Base-by-base conservation (phyloP, 2,888 invertebrate genomes). In the Axea sp. region DNA sequence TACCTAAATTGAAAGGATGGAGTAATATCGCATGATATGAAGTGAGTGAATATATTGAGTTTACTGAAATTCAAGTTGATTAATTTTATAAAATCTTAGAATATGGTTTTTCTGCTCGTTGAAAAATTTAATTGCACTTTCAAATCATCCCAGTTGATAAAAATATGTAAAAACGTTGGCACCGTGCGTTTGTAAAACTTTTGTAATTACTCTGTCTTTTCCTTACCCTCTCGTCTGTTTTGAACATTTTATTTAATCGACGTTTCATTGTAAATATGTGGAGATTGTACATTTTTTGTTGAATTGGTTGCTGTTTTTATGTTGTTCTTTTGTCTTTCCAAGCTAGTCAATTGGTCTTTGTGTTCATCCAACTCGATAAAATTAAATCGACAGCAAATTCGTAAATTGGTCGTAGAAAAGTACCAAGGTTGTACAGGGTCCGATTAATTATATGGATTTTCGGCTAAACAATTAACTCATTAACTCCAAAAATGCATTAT, bases 221-320 rank as follows among this genome's bases (percentile, higher is more conserved):
- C 19, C 19, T 30, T 15, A 3, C 9, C 14, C 17, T 7, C 6
- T 26, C 3, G 7, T 35, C 12, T 35, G 6, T 1, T 28, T 37
- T 53, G 5, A 15, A 37, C 14, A 28, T 39, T 26, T 9, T 17
- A 53, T 53, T 53, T 37, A 37, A 26, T n/a, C n/a, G n/a, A n/a
- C n/a, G n/a, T 55, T 55, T 55, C 22, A 31, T 64, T 64, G 62
- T 64, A 51, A 51, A 51, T 64, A 64, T 14, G 17, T 28, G 8
- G 24, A 62, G 47, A 49, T 24, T 62, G 62, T 64, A 64, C 33
- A 64, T 64, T 64, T 19, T 53, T 64, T 64, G 64, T 64, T 64
- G 53, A 64, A 64, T 53, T 53, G 43, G 51, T 64, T 53, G 53
- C 26, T 0, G 11, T 22, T 53, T 43, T 43, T 39, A 7, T 59